Evolutionary conservation across 1,140 invertebrate species (phyloP), one percentile per base, ranked within the genome.

Genomic region (Hyles vespertilio): DNA sequence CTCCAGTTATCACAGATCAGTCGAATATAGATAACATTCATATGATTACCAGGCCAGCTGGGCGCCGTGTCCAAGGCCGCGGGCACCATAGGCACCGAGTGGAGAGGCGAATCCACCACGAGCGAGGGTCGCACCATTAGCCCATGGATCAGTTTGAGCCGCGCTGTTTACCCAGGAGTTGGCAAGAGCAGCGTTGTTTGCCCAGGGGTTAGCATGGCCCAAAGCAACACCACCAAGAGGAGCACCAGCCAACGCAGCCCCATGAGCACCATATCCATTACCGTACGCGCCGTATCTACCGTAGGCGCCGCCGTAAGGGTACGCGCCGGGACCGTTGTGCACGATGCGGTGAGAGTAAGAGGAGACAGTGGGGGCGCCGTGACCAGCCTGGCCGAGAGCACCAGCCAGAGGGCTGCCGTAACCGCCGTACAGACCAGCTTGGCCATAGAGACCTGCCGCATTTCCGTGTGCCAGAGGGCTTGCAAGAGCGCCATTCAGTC

Each of bases 281-380:
- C 48, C 62, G n/a, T 65, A 67, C 4, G 69, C 59, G 7, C 60
- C 65, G 56, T 68, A 65, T 32, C 65, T 67, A n/a, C 58, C 51
- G 50, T 52, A 53, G 34, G 57, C 64, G 12, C 63, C 44, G 49
- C 60, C 32, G 51, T 58, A 45, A 65, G 66, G 43, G 32, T 59
- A 63, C 5, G 58, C 47, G 54, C 63, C 46, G 76, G 58, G 53
- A 51, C 61, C 67, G 12, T 67, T 58, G 59, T 84, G 73, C 8
- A 74, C 70, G 32, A 83, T 58, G 32, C 51, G 46, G 61, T 63
- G 54, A n/a, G 65, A 63, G 43, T 58, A 67, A 33, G 51, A 51
- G 34, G 65, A 67, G 9, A 67, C 56, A 53, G 60, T n/a, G 22
- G 64, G 58, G n/a, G 45, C 62, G 50, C 61, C 62, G 40, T 49